These are phyloP conservation scores for Belgica antarctica DNA, from an alignment of 2,888 invertebrate species.

Conservation along the genomic window DNA sequence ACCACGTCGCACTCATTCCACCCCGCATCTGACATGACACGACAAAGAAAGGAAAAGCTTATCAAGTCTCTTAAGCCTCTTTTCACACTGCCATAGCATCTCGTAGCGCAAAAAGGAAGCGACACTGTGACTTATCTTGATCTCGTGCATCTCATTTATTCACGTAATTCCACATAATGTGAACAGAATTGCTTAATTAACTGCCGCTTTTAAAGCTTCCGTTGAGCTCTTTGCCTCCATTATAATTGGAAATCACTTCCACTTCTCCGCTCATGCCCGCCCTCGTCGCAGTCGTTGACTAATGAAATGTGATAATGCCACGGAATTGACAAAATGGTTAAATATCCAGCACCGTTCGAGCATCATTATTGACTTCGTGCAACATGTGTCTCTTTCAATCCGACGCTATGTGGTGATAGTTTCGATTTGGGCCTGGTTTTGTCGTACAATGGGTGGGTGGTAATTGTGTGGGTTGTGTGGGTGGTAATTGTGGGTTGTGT, in stretches of 20 bases:
- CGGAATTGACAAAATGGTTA: neutral
- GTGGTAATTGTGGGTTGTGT: too few relatives aligned
- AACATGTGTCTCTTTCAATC: conserved; percentile 29
- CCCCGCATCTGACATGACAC: too few relatives aligned
- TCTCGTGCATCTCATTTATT: conserved; percentile 28
- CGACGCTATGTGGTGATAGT: too few relatives aligned
- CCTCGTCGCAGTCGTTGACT: neutral
- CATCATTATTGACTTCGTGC: neutral
- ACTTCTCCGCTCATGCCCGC: neutral
- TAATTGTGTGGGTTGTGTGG: too few relatives aligned
- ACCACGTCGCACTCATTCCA: too few relatives aligned
- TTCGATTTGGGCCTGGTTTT: too few relatives aligned
- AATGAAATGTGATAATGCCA: conserved; percentile 21
- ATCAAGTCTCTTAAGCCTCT: neutral
- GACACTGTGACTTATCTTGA: conserved; percentile 35
- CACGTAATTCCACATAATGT: neutral
- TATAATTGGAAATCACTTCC: conserved; percentile 30
- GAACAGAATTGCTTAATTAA: conserved; percentile 23
- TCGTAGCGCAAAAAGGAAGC: neutral
- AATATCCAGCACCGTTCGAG: neutral
- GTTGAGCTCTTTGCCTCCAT: neutral
- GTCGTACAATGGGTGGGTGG: too few relatives aligned
- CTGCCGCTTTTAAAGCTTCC: conserved; percentile 4
- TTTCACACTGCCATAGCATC: neutral
- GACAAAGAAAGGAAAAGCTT: too few relatives aligned